Conservation (phyloP, 2,797 vertebrate species). For the Poecilia picta region DNA sequence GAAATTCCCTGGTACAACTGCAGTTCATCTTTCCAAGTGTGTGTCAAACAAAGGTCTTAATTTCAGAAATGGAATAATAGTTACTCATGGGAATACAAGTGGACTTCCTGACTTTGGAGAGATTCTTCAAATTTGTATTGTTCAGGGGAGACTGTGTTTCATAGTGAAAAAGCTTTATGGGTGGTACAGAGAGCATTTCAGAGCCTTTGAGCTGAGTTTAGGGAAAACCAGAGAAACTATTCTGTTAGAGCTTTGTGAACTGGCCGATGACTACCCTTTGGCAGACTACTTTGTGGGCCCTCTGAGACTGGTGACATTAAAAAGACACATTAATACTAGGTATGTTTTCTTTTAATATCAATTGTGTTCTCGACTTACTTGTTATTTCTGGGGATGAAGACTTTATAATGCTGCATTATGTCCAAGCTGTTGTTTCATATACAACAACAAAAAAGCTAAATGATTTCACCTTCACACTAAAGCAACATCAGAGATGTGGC, state of each 20-base stretch:
- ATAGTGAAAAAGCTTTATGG: conserved; percentile 1
- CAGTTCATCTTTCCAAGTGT: conserved; percentile 11
- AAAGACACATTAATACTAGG: background rate
- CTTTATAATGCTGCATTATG: no score
- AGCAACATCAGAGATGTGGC: no score
- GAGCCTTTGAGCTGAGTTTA: conserved; percentile 19
- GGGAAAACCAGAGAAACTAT: background rate
- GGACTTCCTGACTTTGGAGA: conserved; percentile 10
- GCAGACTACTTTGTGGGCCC: conserved; percentile 6
- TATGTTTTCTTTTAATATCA: no score
- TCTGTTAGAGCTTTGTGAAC: background rate
- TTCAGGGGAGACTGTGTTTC: background rate
- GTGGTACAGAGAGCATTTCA: conserved; percentile 25
- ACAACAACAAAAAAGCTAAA: no score
- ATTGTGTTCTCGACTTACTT: no score
- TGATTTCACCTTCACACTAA: no score
- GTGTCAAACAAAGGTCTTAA: conserved; percentile 12
- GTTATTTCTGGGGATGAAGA: no score
- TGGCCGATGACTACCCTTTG: background rate
- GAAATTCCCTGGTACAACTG: background rate
- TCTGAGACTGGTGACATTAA: conserved; percentile 2
- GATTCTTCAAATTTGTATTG: background rate
- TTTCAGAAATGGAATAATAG: conserved; percentile 21
- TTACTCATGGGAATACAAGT: conserved; percentile 10
- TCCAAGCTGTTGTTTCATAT: no score